Evolutionary conservation across 2,888 invertebrate genomes (phyloP).

Genomic region (Heteromyza rotundicornis): DNA sequence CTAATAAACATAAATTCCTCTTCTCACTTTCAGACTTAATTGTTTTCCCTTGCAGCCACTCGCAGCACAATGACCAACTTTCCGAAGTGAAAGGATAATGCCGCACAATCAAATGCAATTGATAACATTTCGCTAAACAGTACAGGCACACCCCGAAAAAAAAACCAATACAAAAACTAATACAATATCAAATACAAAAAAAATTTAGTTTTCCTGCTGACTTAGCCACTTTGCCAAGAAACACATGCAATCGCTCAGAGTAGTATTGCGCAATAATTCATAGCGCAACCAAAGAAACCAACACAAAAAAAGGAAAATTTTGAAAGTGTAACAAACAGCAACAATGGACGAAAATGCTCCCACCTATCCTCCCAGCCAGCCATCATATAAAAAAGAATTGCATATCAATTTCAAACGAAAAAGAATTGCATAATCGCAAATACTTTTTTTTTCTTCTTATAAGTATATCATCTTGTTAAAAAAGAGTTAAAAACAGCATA

Average conservation of each 20-base stretch:
- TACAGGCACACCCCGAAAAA: not conserved
- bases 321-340: not conserved
- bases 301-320: too few relatives aligned
- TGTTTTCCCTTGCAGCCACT: too few relatives aligned
- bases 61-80: not conserved
- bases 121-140: not conserved
- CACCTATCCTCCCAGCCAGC: too few relatives aligned
- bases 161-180: not conserved
- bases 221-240: not conserved
- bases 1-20: too few relatives aligned
- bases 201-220: too few relatives aligned
- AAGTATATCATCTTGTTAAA: not conserved
- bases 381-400: too few relatives aligned
- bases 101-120: not conserved
- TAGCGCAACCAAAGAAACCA: not conserved
- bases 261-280: not conserved
- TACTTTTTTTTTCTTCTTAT: not conserved
- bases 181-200: too few relatives aligned
- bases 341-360: not conserved
- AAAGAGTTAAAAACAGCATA: not conserved
- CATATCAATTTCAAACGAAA: not conserved
- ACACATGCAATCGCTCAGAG: not conserved
- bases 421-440: not conserved
- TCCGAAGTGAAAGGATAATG: not conserved
- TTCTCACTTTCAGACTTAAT: too few relatives aligned